Evolutionary conservation across 2,113 vertebrate species (phyloP).

Genomic region (Asarcornis scutulata): DNA sequence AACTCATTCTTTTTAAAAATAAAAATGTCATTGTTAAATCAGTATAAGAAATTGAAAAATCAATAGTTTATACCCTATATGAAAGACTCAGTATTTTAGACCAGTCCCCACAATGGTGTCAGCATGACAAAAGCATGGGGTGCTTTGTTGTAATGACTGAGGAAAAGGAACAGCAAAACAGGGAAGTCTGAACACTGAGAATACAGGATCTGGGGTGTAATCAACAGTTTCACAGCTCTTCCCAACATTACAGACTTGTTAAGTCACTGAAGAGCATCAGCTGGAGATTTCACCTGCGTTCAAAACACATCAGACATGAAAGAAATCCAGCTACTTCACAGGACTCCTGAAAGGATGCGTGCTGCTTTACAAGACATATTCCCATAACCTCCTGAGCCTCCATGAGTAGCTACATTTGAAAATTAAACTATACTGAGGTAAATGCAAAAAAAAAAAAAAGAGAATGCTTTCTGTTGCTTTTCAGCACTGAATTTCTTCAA

Average conservation of each 20-base stretch:
- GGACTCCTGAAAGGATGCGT: neutral
- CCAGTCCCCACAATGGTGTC: neutral
- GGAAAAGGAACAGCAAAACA: neutral
- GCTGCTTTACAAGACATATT: neutral
- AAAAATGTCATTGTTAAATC: neutral
- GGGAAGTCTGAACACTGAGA: neutral
- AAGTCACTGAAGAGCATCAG: neutral
- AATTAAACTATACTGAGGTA: neutral
- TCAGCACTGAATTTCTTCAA: neutral
- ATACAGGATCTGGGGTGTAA: accelerated
- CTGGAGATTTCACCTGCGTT: neutral
- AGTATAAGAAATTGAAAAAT: neutral
- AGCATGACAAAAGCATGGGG: accelerated
- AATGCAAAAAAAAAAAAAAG: neutral
- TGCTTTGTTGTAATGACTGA: accelerated
- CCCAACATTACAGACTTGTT: neutral
- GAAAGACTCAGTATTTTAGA: neutral
- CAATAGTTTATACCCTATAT: neutral
- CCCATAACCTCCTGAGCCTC: neutral
- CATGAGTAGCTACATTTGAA: neutral
- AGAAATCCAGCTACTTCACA: neutral
- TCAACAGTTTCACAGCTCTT: neutral
- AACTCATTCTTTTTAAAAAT: neutral
- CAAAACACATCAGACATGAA: neutral
- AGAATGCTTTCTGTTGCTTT: neutral